A percentile compares a stretch with the other conserved stretches of the same genome.
Evolutionary conservation across 2,797 vertebrate genomes (phyloP).

Genomic region (Mareca penelope): DNA sequence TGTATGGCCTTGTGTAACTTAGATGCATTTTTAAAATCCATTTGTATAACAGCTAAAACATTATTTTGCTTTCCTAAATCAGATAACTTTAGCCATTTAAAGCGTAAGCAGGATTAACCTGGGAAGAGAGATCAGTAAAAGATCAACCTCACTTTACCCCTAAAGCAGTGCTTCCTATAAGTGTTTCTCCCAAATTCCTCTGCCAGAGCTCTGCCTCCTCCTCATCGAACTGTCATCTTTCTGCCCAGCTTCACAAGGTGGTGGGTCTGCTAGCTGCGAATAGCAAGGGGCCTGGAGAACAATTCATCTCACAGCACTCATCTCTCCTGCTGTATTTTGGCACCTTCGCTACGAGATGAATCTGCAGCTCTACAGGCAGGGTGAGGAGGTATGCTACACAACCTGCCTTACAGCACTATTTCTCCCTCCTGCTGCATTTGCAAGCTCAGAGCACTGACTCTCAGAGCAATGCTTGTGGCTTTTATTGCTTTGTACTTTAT

Average conservation of each 20-base stretch:
- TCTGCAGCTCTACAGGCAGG: neutral
- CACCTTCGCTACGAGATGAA: neutral
- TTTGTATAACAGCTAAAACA: constrained; percentile 7
- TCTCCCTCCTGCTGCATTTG: neutral
- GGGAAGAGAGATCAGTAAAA: constrained; percentile 4
- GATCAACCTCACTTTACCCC: constrained; percentile 18
- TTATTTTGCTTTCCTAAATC: neutral
- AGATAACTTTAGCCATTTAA: constrained; percentile 25
- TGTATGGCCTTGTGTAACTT: constrained; percentile 1
- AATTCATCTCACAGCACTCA: neutral
- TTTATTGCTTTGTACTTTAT: neutral
- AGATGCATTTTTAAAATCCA: constrained; percentile 14
- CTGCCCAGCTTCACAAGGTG: neutral
- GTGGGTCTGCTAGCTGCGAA: neutral
- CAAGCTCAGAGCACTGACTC: neutral
- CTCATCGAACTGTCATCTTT: neutral
- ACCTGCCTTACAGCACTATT: neutral
- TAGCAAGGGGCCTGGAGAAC: neutral
- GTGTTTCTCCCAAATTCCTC: neutral
- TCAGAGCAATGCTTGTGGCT: neutral
- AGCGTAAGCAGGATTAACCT: constrained; percentile 39
- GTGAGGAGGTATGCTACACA: neutral
- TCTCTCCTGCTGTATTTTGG: neutral
- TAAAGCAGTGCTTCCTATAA: neutral
- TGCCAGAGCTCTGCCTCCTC: neutral